Evolutionary conservation across 2,797 vertebrate genomes (phyloP).

Genomic region (Micromesistius poutassou): DNA sequence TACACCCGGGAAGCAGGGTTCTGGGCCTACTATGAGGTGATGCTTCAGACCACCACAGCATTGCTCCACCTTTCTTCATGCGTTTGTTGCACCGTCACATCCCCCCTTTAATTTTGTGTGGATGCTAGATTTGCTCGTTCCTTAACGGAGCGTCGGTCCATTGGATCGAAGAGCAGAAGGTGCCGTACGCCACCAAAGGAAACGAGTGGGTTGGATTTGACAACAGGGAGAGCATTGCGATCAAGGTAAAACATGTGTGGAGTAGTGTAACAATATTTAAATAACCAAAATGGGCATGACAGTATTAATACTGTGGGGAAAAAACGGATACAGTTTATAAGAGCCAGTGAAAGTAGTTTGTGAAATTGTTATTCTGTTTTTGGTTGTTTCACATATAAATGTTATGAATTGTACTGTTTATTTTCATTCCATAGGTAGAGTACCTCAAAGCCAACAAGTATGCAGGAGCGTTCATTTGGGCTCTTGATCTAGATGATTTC

Average conservation of each 20-base stretch:
- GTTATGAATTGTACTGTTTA: background rate
- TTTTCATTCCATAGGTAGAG: conserved; percentile 44
- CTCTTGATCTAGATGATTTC: conserved; percentile 71
- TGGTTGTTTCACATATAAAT: background rate
- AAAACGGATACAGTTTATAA: background rate
- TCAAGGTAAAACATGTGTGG: conserved; percentile 70
- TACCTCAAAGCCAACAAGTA: conserved; percentile 61
- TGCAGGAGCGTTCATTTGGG: conserved; percentile 69
- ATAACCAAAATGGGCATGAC: background rate
- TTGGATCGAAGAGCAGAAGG: conserved; percentile 75
- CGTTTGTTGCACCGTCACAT: background rate
- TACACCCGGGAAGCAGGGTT: conserved; percentile 77
- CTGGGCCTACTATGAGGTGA: conserved; percentile 82
- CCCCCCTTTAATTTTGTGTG: background rate
- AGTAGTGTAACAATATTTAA: background rate
- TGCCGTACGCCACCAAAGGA: conserved; percentile 74
- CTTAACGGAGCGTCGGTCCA: conserved; percentile 53
- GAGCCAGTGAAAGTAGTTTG: background rate
- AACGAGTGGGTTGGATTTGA: conserved; percentile 82
- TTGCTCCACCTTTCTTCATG: background rate
- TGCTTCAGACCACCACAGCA: background rate
- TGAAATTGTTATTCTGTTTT: background rate
- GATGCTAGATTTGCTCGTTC: conserved; percentile 74
- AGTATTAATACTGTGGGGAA: background rate
- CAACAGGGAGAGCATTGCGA: conserved; percentile 69